Percentiles rank a stretch among this genome's conserved stretches.
Conservation (phyloP, 2,888 invertebrate genomes). For the Calliopum simillimum region DNA sequence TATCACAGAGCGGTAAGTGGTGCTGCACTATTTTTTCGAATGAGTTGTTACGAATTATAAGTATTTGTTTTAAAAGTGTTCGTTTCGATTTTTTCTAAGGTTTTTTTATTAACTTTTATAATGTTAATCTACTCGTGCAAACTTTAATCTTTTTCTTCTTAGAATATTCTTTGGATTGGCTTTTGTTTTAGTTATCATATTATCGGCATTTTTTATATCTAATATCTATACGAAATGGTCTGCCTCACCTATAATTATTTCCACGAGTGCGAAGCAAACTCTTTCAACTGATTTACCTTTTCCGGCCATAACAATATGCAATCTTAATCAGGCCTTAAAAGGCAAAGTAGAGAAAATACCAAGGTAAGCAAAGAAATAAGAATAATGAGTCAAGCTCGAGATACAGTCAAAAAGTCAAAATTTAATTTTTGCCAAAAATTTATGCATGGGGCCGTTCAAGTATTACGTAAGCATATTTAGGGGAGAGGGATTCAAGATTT, state of each 20-base stretch:
- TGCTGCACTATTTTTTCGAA: background rate
- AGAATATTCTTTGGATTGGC: constrained; percentile 82
- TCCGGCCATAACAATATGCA: constrained; percentile 87
- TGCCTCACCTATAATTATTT: constrained; percentile 81
- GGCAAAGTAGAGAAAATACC: constrained; percentile 73
- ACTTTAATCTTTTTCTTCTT: constrained; percentile 29
- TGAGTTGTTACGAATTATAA: too few relatives aligned
- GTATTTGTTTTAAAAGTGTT: background rate
- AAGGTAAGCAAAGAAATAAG: constrained; percentile 46
- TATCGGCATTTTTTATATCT: constrained; percentile 79
- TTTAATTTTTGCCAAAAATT: too few relatives aligned
- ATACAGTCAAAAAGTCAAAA: too few relatives aligned
- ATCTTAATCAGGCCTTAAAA: constrained; percentile 83
- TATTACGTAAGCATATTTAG: too few relatives aligned
- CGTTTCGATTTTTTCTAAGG: background rate
- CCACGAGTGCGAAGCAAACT: constrained; percentile 78
- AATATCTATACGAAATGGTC: constrained; percentile 81
- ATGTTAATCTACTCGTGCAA: too few relatives aligned
- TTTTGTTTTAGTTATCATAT: constrained; percentile 74
- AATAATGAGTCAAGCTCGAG: too few relatives aligned
- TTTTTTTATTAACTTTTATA: background rate
- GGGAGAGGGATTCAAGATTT: too few relatives aligned
- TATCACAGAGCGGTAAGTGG: constrained; percentile 58
- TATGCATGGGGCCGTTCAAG: too few relatives aligned
- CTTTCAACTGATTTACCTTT: constrained; percentile 79